phyloP scores from a whole-genome alignment of 53 echinoderm and acorn worm species.

The Henricia sp. region DNA sequence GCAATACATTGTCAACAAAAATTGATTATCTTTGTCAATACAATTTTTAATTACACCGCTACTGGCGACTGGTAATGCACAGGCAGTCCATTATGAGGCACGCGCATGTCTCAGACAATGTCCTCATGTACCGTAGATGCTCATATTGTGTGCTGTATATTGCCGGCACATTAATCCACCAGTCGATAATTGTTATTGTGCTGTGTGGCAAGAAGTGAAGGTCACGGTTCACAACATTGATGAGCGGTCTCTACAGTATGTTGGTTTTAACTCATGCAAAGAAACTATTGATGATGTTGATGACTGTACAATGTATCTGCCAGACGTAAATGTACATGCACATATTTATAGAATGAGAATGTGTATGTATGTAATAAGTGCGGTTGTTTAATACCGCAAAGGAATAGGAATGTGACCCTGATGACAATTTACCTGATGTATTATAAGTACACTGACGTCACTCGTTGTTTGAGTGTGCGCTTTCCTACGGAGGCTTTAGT shows the following conservation, averaged over 20 bases:
- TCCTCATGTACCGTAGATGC: neutral
- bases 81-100: neutral
- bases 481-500: too few species aligned
- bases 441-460: too few species aligned
- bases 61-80: constrained; percentile 41
- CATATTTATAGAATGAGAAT: too few species aligned
- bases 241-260: too few species aligned
- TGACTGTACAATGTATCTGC: too few species aligned
- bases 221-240: neutral
- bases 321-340: neutral
- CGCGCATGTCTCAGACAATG: neutral
- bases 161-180: neutral
- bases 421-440: too few species aligned
- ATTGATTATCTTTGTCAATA: constrained; percentile 53
- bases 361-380: too few species aligned
- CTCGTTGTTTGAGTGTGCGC: too few species aligned
- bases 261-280: too few species aligned
- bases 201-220: neutral
- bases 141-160: neutral
- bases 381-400: too few species aligned
- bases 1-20: constrained; percentile 31
- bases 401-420: too few species aligned
- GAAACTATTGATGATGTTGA: too few species aligned
- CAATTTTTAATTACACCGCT: constrained; percentile 57
- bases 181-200: neutral